phyloP scores from a whole-genome alignment of 2,888 invertebrate genomes.

The Ornithoptera alexandrae region DNA sequence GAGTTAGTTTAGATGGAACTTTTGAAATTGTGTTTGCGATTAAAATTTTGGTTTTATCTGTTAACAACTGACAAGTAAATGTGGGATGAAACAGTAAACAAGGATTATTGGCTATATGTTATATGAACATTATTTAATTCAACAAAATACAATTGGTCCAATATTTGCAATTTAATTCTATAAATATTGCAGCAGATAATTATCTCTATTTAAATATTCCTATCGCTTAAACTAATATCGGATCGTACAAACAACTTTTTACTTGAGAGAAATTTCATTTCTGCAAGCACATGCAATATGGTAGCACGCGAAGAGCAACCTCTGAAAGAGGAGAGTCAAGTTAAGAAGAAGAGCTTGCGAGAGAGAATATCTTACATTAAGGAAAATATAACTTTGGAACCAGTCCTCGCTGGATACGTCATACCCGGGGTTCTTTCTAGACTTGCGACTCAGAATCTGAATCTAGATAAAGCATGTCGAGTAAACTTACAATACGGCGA shows the following conservation, averaged over 20 bases:
- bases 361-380: slow-evolving; percentile 71
- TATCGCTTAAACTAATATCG: slow-evolving; percentile 32
- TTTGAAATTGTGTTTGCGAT: no score
- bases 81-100: no score
- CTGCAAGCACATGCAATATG: slow-evolving; percentile 42
- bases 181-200: slow-evolving; percentile 30
- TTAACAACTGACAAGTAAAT: no score
- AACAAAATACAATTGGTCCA: slow-evolving; percentile 1
- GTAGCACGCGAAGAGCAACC: slow-evolving; percentile 54
- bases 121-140: neutral
- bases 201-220: slow-evolving; percentile 32
- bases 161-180: slow-evolving; percentile 24
- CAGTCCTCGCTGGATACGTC: slow-evolving; percentile 82
- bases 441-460: slow-evolving; percentile 89
- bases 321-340: slow-evolving; percentile 44
- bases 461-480: slow-evolving; percentile 90
- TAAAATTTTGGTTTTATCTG: no score
- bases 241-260: slow-evolving; percentile 12
- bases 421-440: slow-evolving; percentile 83
- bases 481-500: slow-evolving; percentile 86
- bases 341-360: slow-evolving; percentile 55
- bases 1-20: no score
- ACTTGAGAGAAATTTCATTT: slow-evolving; percentile 24
- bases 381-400: slow-evolving; percentile 83
- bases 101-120: no score